phyloP scores from a whole-genome alignment of 2,888 invertebrate species.

The Alloscopus bannaensis region DNA sequence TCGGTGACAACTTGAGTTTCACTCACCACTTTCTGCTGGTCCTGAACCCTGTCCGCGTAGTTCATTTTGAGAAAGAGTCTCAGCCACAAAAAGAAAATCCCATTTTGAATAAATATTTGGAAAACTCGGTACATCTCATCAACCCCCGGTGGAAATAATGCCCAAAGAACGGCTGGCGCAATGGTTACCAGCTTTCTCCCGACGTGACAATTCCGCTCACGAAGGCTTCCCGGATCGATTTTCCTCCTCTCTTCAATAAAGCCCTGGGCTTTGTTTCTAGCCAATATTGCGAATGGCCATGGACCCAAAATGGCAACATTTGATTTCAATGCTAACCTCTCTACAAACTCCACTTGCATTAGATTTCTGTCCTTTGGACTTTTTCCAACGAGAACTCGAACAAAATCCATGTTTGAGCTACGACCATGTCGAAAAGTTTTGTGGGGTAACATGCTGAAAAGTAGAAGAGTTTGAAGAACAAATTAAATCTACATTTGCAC shows the following conservation, averaged over 20 bases:
- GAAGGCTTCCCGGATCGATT: background rate
- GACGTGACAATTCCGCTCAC: constrained; percentile 7
- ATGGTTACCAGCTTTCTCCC: constrained; percentile 12
- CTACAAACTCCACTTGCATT: background rate
- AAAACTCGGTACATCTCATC: constrained; percentile 7
- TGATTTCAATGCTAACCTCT: background rate
- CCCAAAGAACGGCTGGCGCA: constrained; percentile 1
- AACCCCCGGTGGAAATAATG: background rate
- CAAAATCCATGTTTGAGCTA: background rate
- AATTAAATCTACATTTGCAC: no score
- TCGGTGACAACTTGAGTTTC: background rate
- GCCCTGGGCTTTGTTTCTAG: constrained; percentile 10
- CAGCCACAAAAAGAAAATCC: constrained; percentile 6
- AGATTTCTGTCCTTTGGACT: constrained; percentile 4
- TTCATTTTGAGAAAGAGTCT: background rate
- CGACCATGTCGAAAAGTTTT: background rate
- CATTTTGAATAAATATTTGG: constrained; percentile 30
- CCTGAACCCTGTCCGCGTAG: constrained; percentile 16
- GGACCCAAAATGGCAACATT: background rate
- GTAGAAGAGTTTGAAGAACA: no score
- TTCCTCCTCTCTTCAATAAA: background rate
- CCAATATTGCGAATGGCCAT: constrained; percentile 27
- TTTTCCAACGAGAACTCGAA: background rate
- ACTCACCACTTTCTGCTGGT: constrained; percentile 10
- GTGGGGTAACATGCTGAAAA: background rate